Evolutionary conservation across 2,797 vertebrate species (phyloP), one percentile per base, ranked within the genome.

Genomic region (Cuculus canorus): DNA sequence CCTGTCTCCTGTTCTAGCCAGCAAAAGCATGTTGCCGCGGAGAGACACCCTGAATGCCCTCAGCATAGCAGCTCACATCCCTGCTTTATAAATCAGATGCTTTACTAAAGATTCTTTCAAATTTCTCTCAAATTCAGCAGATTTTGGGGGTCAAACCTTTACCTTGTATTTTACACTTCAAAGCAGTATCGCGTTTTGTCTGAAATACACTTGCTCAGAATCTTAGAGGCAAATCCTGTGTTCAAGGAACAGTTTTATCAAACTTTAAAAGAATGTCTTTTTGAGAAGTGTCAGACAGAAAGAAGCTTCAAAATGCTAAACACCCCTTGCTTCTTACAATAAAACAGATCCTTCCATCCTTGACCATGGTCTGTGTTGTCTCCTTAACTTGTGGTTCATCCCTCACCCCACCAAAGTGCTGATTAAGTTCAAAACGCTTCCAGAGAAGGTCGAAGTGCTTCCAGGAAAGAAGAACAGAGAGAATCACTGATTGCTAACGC

Each of bases 331-430:
- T 76, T 85, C 72, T 79, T 73, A 33, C 71, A 52, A 23, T 39
- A 48, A 81, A 13, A 14, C 84, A 97, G 97, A 76, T 93, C 63
- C 45, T 97, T 96, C 57, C 94, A 87, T 60, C 88, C 84, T 66
- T 28, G 4, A 41, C 96, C 97, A 25, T 24, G 1, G 23, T 75
- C 81, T 89, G 91, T 98, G 64, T 83, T 98, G 57, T 98, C 98
- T 47, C 93, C 95, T 98, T 82, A 98, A 98, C 88, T 88, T 98
- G 94, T 98, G 98, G 98, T 98, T 97, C 96, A 96, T 98, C 80
- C 98, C 98, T 28, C 97, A 98, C 39, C 88, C 97, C 96, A 92
- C 97, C 3, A 94, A 98, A 88, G 96, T 98, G 39, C 97, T 98
- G 53, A 77, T 93, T 83, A 95, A 97, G 96, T 98, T 98, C 97